Evolutionary conservation across 2,888 invertebrate genomes (phyloP).

Genomic region (Stegana nigrithorax): DNA sequence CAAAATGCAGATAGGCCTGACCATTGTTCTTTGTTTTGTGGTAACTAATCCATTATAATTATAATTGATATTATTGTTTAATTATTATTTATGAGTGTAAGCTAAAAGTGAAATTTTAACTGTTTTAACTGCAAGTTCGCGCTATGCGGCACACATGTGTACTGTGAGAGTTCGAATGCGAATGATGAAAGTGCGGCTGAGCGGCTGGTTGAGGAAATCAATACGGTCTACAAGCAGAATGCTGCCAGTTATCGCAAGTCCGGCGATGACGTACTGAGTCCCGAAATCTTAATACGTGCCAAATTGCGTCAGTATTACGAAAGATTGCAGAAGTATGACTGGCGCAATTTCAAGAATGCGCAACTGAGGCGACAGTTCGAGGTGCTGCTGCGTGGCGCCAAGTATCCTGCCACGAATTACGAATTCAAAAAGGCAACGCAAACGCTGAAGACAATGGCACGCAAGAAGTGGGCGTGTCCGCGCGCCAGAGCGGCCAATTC

Average conservation of each 20-base stretch:
- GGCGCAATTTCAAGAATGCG: slow-evolving; percentile 38
- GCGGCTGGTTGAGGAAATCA: slow-evolving; percentile 33
- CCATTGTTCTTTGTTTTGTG: no score
- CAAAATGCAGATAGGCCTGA: no score
- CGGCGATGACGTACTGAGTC: slow-evolving; percentile 40
- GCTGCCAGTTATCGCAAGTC: slow-evolving; percentile 42
- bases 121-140: no score
- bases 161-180: background rate
- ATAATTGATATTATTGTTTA: no score
- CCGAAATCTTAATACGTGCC: slow-evolving; percentile 46
- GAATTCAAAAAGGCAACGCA: slow-evolving; percentile 41
- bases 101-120: no score
- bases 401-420: slow-evolving; percentile 40
- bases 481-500: background rate
- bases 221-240: slow-evolving; percentile 40
- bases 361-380: slow-evolving; percentile 40
- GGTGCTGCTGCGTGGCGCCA: slow-evolving; percentile 41
- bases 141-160: background rate
- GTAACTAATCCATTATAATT: no score
- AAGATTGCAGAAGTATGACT: slow-evolving; percentile 38
- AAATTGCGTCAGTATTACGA: slow-evolving; percentile 40
- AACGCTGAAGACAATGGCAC: slow-evolving; percentile 38
- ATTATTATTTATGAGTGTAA: no score
- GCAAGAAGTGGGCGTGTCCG: slow-evolving; percentile 38
- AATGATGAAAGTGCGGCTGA: slow-evolving; percentile 23